phyloP scores from a whole-genome alignment of 1,140 invertebrate genomes.

The Hylyphantes graminicola region DNA sequence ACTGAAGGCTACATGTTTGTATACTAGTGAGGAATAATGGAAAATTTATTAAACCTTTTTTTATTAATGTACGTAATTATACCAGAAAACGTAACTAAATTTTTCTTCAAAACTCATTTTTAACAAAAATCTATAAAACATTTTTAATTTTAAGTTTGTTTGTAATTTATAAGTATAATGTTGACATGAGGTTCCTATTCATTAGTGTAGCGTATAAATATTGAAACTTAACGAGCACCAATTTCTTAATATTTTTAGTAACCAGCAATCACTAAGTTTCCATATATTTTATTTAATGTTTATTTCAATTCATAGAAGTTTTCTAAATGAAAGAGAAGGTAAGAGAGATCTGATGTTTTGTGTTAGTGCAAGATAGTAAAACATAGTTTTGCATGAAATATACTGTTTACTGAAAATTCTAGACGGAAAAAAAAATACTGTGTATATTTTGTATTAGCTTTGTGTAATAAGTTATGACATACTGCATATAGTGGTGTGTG shows the following conservation, averaged over 20 bases:
- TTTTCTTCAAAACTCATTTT: neutral
- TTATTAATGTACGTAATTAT: neutral
- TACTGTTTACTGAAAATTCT: neutral
- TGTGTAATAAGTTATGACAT: neutral
- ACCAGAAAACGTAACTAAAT: neutral
- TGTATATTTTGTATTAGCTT: slow-evolving; percentile 48
- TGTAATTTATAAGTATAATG: neutral
- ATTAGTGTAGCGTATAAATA: no score
- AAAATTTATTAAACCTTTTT: slow-evolving; percentile 12
- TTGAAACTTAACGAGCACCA: neutral
- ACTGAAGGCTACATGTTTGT: slow-evolving; percentile 21
- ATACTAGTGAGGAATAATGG: slow-evolving; percentile 25
- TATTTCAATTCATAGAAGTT: neutral
- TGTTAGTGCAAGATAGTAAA: neutral
- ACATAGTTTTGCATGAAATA: neutral
- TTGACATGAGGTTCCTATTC: no score
- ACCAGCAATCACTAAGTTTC: neutral
- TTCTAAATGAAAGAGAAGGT: neutral
- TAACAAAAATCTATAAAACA: neutral
- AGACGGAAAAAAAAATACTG: slow-evolving; percentile 12
- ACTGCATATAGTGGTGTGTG: neutral
- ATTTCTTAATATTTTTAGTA: neutral
- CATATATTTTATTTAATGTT: neutral
- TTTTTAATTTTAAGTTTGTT: neutral
- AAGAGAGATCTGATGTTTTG: neutral